A percentile compares a stretch with the other conserved stretches of the same genome.
phyloP scores from a whole-genome alignment of 2,797 vertebrate species.

The Pristis pectinata region DNA sequence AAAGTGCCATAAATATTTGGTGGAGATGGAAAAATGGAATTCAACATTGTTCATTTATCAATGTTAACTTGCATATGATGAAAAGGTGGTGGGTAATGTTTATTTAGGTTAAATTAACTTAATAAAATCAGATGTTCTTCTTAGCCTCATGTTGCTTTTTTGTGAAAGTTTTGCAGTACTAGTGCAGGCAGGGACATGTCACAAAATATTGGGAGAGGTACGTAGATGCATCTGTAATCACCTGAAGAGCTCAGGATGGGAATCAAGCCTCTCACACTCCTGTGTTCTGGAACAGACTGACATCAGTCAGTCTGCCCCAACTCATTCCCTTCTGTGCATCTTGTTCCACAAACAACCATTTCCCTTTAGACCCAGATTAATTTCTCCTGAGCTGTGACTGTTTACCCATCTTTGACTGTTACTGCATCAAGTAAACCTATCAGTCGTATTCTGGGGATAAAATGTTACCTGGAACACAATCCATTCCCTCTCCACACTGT shows the following conservation, averaged over 20 bases:
- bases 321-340: neutral
- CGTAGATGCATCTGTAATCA: neutral
- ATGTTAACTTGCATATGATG: neutral
- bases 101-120: neutral
- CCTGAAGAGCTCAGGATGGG: neutral
- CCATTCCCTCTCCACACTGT: neutral
- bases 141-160: neutral
- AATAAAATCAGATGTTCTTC: neutral
- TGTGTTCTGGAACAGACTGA: neutral
- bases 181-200: neutral
- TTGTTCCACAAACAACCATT: neutral
- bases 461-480: neutral
- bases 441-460: neutral
- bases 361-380: neutral
- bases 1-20: neutral
- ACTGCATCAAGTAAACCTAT: neutral
- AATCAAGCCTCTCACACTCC: neutral
- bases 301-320: neutral
- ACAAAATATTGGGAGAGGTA: neutral
- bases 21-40: neutral
- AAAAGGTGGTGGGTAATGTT: neutral
- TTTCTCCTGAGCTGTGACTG: neutral
- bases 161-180: neutral
- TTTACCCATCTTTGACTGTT: neutral
- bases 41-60: neutral